These are phyloP conservation scores for Exephanes ischioxanthus DNA, from an alignment of 2,888 invertebrate species.

Conservation along the genomic window DNA sequence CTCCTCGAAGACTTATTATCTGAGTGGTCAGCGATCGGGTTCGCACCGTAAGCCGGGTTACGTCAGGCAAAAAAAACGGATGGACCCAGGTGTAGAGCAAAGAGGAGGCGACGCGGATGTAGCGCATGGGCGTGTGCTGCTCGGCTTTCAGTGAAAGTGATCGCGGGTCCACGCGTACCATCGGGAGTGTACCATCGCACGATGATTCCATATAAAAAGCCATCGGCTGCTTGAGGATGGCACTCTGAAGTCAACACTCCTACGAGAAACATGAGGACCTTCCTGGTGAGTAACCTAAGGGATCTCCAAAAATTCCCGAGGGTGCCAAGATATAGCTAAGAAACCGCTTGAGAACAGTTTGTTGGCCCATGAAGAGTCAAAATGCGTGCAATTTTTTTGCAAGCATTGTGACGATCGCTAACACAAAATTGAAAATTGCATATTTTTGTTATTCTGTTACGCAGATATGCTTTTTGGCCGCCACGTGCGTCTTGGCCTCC, in stretches of 20 bases:
- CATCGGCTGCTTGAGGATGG: conserved; percentile 71
- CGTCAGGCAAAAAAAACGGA: conserved; percentile 75
- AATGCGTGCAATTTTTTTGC: not conserved
- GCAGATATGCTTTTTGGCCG: conserved; percentile 73
- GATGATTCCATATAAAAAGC: conserved; percentile 77
- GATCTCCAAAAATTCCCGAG: conserved; percentile 6
- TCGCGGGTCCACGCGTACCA: conserved; percentile 59
- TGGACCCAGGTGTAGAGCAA: conserved; percentile 70
- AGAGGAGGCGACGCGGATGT: conserved; percentile 67
- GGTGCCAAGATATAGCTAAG: not conserved
- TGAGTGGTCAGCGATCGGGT: conserved; percentile 44
- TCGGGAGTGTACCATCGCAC: conserved; percentile 58
- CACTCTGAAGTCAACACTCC: conserved; percentile 74
- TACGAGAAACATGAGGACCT: conserved; percentile 75
- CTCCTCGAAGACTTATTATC: conserved; percentile 40
- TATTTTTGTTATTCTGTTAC: not conserved
- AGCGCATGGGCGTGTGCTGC: conserved; percentile 71
- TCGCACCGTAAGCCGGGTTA: conserved; percentile 67
- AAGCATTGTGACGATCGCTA: not conserved
- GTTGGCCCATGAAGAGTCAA: too few relatives aligned
- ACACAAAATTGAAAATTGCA: not conserved
- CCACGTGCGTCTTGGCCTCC: conserved; percentile 67
- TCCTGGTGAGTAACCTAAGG: conserved; percentile 75
- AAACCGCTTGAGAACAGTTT: not conserved
- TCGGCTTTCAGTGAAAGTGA: conserved; percentile 78